These are phyloP conservation scores for Amphiura filiformis DNA, from an alignment of 35 echinoderm and acorn worm species.

Conservation along the genomic window DNA sequence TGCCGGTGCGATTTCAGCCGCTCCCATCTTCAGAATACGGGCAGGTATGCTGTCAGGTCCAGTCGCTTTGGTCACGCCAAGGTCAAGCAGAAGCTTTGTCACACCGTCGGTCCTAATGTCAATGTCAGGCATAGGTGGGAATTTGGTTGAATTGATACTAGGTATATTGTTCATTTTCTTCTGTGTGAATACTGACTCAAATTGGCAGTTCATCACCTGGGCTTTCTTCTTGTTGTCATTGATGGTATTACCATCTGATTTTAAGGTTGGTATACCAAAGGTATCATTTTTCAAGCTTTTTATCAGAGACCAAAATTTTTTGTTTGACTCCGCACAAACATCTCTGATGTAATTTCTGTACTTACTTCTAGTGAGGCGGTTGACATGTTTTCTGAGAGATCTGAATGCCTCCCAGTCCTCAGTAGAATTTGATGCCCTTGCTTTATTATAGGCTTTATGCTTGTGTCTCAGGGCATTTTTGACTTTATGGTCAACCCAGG, in stretches of 20 bases:
- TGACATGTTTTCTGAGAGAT: not conserved
- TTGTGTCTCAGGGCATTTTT: not conserved
- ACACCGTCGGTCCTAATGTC: not conserved
- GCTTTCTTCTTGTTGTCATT: conserved; percentile 11
- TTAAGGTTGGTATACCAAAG: not conserved
- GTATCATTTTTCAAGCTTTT: not conserved
- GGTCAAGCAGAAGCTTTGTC: conserved; percentile 12
- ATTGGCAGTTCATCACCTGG: conserved; percentile 3
- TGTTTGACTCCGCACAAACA: not conserved
- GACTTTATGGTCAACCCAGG: not conserved
- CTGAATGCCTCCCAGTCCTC: not conserved
- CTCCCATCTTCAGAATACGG: conserved; percentile 37
- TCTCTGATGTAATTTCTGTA: not conserved
- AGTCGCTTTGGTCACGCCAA: conserved; percentile 9
- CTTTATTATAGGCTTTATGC: not conserved
- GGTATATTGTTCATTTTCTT: not conserved
- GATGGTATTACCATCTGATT: not conserved
- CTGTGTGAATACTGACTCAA: conserved; percentile 20
- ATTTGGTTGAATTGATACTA: not conserved
- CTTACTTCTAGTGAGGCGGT: not conserved
- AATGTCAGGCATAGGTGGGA: conserved; percentile 23
- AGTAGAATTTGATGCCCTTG: not conserved
- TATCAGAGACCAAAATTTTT: not conserved
- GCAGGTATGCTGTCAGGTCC: conserved; percentile 6
- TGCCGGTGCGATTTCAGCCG: conserved; percentile 34